A percentile compares a stretch with the other conserved stretches of the same genome.
Conservation (phyloP, 2,888 invertebrate species). For the Pachycephus smyrnensis region DNA sequence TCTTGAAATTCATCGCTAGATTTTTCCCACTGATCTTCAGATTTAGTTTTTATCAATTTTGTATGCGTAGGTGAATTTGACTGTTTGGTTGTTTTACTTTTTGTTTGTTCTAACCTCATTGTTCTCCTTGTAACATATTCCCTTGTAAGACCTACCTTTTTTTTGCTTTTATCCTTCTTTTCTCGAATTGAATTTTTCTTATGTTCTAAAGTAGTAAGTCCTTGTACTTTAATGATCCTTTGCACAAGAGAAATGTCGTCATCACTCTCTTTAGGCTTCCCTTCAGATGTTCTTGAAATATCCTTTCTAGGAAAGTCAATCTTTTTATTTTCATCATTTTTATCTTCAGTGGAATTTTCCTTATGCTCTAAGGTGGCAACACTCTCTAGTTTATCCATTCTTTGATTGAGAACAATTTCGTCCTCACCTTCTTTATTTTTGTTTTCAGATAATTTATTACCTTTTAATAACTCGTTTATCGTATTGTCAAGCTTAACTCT, state of each 20-base stretch:
- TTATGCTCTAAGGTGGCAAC: background rate
- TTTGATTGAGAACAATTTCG: constrained; percentile 6
- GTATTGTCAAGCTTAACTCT: background rate
- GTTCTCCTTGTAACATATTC: background rate
- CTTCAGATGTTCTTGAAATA: background rate
- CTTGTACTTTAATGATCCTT: background rate
- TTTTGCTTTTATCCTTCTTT: background rate
- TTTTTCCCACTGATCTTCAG: background rate
- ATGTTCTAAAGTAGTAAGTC: background rate
- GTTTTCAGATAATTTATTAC: constrained; percentile 28
- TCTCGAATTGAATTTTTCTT: background rate
- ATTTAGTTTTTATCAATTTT: too few species aligned
- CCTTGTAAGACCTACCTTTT: background rate
- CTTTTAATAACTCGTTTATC: constrained; percentile 42
- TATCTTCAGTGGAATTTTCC: constrained; percentile 7
- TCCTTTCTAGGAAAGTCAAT: constrained; percentile 14
- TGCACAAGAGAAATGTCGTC: constrained; percentile 6
- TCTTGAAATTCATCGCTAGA: background rate
- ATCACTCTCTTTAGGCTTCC: constrained; percentile 13
- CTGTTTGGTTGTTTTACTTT: background rate
- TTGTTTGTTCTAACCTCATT: background rate
- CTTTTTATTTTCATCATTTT: constrained; percentile 15
- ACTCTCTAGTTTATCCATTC: constrained; percentile 16
- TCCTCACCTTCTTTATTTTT: background rate
- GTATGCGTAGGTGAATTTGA: background rate